Percentiles rank a stretch among this genome's conserved stretches.
phyloP scores from a whole-genome alignment of 92 coral and sea anemone genomes.

The Porites divaricata region DNA sequence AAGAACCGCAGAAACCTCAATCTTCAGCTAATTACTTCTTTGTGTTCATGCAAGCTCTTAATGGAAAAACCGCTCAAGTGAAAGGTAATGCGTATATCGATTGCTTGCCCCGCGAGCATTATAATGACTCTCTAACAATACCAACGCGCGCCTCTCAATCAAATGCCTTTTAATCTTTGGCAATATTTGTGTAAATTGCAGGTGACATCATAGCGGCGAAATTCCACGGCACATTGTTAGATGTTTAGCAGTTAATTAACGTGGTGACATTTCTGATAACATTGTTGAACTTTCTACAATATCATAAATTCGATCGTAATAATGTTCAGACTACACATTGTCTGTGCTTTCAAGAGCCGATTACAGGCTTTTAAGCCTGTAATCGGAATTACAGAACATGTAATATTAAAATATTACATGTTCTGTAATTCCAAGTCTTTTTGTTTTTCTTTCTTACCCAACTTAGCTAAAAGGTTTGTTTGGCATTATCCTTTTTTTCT shows the following conservation, averaged over 20 bases:
- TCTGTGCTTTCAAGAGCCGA: not conserved
- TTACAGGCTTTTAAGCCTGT: too few relatives aligned
- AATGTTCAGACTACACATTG: not conserved
- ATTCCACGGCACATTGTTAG: not conserved
- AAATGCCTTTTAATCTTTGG: constrained; percentile 20
- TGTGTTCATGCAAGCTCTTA: constrained; percentile 41
- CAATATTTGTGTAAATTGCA: constrained; percentile 13
- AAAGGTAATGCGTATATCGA: constrained; percentile 19
- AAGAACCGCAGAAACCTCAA: constrained; percentile 23
- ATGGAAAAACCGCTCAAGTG: constrained; percentile 3
- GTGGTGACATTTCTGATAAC: not conserved
- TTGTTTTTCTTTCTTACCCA: too few relatives aligned
- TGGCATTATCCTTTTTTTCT: too few relatives aligned
- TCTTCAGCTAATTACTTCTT: constrained; percentile 28
- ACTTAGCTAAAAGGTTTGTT: too few relatives aligned
- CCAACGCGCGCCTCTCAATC: constrained; percentile 20
- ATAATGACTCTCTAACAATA: constrained; percentile 3
- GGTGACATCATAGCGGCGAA: constrained; percentile 1
- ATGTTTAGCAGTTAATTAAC: constrained; percentile 18
- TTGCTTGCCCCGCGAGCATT: not conserved
- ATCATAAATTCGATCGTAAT: not conserved
- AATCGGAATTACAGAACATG: too few relatives aligned
- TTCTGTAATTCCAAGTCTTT: too few relatives aligned
- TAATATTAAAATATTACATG: not conserved
- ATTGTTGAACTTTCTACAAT: not conserved